Percentiles rank a stretch among this genome's conserved stretches.
phyloP scores from a whole-genome alignment of 2,113 vertebrate species.

The Circaetus cinerascens region DNA sequence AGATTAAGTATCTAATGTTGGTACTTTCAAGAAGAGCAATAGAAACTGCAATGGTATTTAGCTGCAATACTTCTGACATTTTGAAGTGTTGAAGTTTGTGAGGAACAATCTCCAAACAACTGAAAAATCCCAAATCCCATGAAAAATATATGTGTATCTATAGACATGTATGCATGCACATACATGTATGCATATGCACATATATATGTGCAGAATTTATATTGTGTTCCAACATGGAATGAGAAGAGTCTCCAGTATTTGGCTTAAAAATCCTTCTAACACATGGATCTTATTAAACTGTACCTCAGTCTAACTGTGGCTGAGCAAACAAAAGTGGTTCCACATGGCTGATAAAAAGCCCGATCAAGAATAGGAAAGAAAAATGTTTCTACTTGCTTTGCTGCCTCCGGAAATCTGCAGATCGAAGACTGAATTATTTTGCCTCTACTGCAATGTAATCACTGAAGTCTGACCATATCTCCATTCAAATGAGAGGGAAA shows the following conservation, averaged over 20 bases:
- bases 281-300: conserved; percentile 33
- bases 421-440: conserved; percentile 10
- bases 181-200: neutral
- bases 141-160: neutral
- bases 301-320: neutral
- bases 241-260: conserved; percentile 4
- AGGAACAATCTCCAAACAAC: neutral
- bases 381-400: conserved; percentile 28
- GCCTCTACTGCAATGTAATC: neutral
- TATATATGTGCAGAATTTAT: neutral
- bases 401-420: neutral
- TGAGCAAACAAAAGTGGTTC: conserved; percentile 60
- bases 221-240: neutral
- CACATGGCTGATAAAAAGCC: conserved; percentile 60
- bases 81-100: neutral
- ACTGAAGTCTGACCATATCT: neutral
- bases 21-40: neutral
- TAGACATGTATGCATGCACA: neutral
- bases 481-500: neutral
- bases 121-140: neutral
- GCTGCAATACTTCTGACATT: neutral
- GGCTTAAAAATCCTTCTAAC: conserved; percentile 25
- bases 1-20: neutral
- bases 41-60: neutral
- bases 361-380: conserved; percentile 2